Evolutionary conservation across 2,888 invertebrate genomes (phyloP), one percentile per base, ranked within the genome.

Genomic region (Fragum sueziense): DNA sequence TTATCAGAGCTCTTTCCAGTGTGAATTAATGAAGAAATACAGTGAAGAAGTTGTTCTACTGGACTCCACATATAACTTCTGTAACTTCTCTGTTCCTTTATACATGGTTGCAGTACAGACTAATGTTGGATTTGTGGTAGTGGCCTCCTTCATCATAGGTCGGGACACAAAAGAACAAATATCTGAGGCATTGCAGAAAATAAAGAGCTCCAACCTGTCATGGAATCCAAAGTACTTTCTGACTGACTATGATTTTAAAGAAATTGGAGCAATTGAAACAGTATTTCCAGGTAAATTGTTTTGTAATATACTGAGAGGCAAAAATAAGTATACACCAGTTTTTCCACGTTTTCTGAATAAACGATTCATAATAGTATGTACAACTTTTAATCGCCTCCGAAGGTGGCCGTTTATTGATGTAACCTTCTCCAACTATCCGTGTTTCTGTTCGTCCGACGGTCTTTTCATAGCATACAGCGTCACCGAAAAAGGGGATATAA

Each of bases 281-380:
- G 47, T 61, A 37, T 71, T 71, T 71, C 59, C 71, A 61, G 59
- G 71, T 61, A 74, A n/a, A n/a, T n/a, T n/a, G n/a, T n/a, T n/a
- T n/a, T n/a, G n/a, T n/a, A n/a, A n/a, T n/a, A n/a, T n/a, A n/a
- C n/a, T n/a, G n/a, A n/a, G n/a, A n/a, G n/a, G n/a, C n/a, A n/a
- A n/a, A n/a, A n/a, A n/a, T n/a, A n/a, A n/a, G n/a, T n/a, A n/a
- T n/a, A n/a, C n/a, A n/a, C n/a, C n/a, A n/a, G n/a, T n/a, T n/a
- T n/a, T n/a, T n/a, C n/a, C n/a, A n/a, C n/a, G n/a, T n/a, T n/a
- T n/a, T n/a, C n/a, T n/a, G n/a, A n/a, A n/a, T n/a, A n/a, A n/a
- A n/a, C n/a, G n/a, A n/a, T n/a, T n/a, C n/a, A n/a, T n/a, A n/a
- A n/a, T n/a, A n/a, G n/a, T n/a, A n/a, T n/a, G n/a, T n/a, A n/a